phyloP scores from a whole-genome alignment of 2,797 vertebrate species.

The Alexandromys oeconomus region DNA sequence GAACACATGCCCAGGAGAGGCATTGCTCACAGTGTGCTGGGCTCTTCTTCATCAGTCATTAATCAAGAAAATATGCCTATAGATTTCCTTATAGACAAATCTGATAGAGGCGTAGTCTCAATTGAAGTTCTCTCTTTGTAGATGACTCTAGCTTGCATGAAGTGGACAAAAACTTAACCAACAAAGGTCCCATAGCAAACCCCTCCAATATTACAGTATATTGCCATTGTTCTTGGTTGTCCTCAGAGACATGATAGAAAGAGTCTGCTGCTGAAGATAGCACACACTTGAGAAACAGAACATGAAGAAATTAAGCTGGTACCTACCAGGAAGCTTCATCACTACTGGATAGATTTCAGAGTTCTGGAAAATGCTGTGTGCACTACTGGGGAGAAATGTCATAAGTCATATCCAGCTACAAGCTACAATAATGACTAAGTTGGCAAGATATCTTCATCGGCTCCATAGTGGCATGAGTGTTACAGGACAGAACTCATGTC shows the following conservation, averaged over 20 bases:
- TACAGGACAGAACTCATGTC: not conserved
- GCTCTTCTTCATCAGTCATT: not conserved
- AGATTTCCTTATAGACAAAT: not conserved
- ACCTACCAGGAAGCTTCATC: not conserved
- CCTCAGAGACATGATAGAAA: not conserved
- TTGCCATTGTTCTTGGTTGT: not conserved
- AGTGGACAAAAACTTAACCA: not conserved
- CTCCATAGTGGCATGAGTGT: not conserved
- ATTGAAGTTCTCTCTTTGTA: not conserved
- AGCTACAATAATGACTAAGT: not conserved
- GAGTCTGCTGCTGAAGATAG: not conserved
- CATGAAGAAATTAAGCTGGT: not conserved
- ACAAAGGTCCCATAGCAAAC: not conserved
- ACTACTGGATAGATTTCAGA: not conserved
- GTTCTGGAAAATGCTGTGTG: not conserved
- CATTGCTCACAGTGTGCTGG: not conserved
- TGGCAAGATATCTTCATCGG: not conserved
- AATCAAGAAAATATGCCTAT: not conserved
- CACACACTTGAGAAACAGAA: not conserved
- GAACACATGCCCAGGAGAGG: no score
- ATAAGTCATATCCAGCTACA: not conserved
- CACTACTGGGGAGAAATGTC: not conserved
- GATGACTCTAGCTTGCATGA: not conserved
- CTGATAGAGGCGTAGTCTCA: not conserved
- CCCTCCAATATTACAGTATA: not conserved